Evolutionary conservation across 1,140 invertebrate species (phyloP).

Genomic region (Drosophila azteca): DNA sequence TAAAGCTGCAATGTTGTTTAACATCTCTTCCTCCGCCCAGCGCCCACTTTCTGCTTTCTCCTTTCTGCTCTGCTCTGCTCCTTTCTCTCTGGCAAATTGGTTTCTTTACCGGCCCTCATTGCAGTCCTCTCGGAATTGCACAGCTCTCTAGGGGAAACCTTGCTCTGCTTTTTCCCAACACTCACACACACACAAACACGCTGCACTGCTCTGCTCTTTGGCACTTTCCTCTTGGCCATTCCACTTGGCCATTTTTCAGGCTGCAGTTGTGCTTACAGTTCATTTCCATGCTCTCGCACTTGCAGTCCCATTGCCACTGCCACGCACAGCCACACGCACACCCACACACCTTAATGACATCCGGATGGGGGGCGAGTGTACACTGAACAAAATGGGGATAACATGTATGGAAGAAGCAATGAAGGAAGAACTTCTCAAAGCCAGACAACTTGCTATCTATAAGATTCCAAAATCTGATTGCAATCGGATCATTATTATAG

Average conservation of each 20-base stretch:
- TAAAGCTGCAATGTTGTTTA: constrained; percentile 55
- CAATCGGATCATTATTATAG: too few relatives aligned
- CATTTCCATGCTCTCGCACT: constrained; percentile 48
- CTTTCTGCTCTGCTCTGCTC: constrained; percentile 28
- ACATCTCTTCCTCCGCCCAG: constrained; percentile 23
- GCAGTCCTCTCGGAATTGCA: constrained; percentile 8
- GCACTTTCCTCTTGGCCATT: constrained; percentile 36
- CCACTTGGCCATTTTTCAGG: constrained; percentile 48
- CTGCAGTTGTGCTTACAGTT: too few relatives aligned
- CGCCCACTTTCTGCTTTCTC: constrained; percentile 15
- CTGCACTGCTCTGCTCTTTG: constrained; percentile 7
- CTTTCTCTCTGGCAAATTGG: constrained; percentile 65
- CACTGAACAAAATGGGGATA: too few relatives aligned
- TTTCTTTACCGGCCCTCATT: constrained; percentile 70
- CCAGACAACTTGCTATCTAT: too few relatives aligned
- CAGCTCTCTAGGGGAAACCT: too few relatives aligned
- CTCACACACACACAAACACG: neutral
- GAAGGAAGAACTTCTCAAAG: too few relatives aligned
- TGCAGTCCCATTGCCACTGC: constrained; percentile 57
- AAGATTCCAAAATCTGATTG: too few relatives aligned
- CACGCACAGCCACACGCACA: constrained; percentile 2
- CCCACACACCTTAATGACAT: constrained; percentile 70
- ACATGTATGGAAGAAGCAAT: too few relatives aligned
- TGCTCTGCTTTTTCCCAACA: neutral
- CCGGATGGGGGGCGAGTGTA: constrained; percentile 41